Conservation (phyloP, 2,113 vertebrate species). For the Halichoeres trimaculatus region DNA sequence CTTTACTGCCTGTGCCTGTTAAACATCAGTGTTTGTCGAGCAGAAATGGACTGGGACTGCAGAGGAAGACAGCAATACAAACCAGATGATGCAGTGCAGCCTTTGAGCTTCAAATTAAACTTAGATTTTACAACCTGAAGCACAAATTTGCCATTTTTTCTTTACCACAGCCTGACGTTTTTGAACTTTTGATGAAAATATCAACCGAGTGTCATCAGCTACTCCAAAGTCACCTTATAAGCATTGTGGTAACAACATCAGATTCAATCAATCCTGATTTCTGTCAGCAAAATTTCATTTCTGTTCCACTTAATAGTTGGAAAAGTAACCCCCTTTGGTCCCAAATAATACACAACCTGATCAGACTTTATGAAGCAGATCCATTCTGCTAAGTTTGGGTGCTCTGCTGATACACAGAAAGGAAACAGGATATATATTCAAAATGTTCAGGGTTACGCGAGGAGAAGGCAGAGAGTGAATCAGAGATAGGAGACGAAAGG, state of each 20-base stretch:
- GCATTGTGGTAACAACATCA: background rate
- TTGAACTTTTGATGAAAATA: background rate
- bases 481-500: slow-evolving; percentile 46
- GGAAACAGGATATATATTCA: slow-evolving; percentile 25
- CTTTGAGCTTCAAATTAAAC: background rate
- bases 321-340: slow-evolving; percentile 1
- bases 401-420: slow-evolving; percentile 4
- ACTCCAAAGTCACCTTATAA: background rate
- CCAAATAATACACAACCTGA: background rate
- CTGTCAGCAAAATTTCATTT: background rate
- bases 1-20: background rate
- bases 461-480: slow-evolving; percentile 20
- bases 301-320: background rate
- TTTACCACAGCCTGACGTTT: background rate
- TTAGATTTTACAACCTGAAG: background rate
- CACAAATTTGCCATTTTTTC: background rate
- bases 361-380: slow-evolving; percentile 21
- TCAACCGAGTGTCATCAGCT: no score
- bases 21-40: background rate
- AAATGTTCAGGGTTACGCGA: slow-evolving; percentile 35
- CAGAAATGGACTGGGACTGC: background rate
- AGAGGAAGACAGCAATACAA: background rate
- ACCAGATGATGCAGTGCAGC: background rate
- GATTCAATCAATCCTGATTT: slow-evolving; percentile 1
- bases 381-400: slow-evolving; percentile 52